Evolutionary conservation across 2,888 invertebrate genomes (phyloP).

Genomic region (Crossocerus cetratus): DNA sequence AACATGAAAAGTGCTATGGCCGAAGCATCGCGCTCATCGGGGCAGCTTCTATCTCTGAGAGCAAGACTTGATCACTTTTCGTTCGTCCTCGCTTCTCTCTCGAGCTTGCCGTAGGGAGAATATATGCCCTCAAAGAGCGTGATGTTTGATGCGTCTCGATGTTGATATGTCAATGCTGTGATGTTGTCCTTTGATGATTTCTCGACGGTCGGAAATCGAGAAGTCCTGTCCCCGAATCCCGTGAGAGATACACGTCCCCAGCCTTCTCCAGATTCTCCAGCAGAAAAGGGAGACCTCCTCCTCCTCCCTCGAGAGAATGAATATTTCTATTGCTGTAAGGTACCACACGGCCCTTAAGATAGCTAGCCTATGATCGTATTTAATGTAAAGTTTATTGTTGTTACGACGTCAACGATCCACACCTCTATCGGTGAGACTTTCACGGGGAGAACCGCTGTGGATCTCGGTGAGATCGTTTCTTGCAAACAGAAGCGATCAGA

Average conservation of each 20-base stretch:
- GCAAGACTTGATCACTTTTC: neutral
- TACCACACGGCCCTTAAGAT: slow-evolving; percentile 68
- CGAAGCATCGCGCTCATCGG: slow-evolving; percentile 59
- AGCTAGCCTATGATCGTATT: slow-evolving; percentile 71
- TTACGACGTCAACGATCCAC: slow-evolving; percentile 70
- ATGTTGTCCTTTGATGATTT: slow-evolving; percentile 70
- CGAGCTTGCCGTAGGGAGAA: no score
- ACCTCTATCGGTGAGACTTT: slow-evolving; percentile 65
- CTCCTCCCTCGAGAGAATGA: slow-evolving; percentile 55
- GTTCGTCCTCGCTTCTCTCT: neutral
- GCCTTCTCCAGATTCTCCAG: slow-evolving; percentile 20
- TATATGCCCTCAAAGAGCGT: slow-evolving; percentile 33
- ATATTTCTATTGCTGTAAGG: slow-evolving; percentile 73
- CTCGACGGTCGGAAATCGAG: slow-evolving; percentile 60
- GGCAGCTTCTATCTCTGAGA: slow-evolving; percentile 2
- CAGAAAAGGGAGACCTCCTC: slow-evolving; percentile 25
- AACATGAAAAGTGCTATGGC: slow-evolving; percentile 65
- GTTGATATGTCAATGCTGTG: slow-evolving; percentile 76
- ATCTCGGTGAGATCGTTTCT: slow-evolving; percentile 10
- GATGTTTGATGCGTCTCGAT: slow-evolving; percentile 68
- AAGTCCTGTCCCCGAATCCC: slow-evolving; percentile 56
- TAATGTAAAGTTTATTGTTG: slow-evolving; percentile 73
- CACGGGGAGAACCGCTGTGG: slow-evolving; percentile 64
- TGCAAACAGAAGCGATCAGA: slow-evolving; percentile 19
- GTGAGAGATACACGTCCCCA: slow-evolving; percentile 27